Percentiles rank a stretch among this genome's conserved stretches.
Conservation (phyloP, 2,113 vertebrate species). For the Aegotheles bennettii region DNA sequence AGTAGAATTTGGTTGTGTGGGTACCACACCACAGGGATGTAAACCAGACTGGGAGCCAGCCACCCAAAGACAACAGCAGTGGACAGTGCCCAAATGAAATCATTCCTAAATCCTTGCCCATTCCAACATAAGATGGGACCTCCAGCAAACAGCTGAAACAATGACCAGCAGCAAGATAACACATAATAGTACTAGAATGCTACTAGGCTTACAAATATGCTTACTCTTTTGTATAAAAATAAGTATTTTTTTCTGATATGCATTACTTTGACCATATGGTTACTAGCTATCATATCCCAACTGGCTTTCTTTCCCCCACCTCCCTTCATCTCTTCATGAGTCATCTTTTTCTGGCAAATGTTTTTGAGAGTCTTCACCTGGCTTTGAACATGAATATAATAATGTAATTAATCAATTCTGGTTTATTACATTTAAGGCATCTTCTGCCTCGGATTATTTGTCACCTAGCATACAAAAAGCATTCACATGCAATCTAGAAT, state of each 20-base stretch:
- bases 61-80: too few species aligned
- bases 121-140: background rate
- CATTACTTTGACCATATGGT: background rate
- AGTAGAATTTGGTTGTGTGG: background rate
- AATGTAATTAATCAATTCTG: background rate
- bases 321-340: background rate
- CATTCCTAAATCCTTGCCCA: background rate
- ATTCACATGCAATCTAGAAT: background rate
- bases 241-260: background rate
- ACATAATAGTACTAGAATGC: background rate
- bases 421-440: background rate
- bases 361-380: background rate
- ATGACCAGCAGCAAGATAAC: background rate
- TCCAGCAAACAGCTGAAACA: background rate
- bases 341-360: background rate
- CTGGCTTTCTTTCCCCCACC: background rate
- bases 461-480: background rate
- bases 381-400: background rate
- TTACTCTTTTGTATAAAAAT: background rate
- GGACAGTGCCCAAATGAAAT: background rate
- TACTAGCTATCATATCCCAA: background rate
- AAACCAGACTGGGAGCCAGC: background rate
- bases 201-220: background rate
- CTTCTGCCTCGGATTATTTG: background rate
- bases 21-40: background rate